Base-by-base conservation (phyloP, 2,888 invertebrate genomes). In the Euplexia lucipara region DNA sequence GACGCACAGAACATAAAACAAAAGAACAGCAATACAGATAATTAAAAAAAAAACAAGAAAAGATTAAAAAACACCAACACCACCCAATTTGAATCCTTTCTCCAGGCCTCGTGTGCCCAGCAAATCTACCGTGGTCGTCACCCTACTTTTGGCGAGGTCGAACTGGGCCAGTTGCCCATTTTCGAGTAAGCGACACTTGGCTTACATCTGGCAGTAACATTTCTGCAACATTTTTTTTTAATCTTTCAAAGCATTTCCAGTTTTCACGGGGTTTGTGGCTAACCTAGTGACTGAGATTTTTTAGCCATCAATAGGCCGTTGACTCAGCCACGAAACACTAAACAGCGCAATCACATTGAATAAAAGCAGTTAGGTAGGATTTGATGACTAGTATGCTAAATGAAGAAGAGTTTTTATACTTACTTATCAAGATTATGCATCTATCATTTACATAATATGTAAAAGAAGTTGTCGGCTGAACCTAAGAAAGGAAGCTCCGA, bases 401-500 rank as follows among this genome's bases (percentile, higher is more conserved):
- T 30, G 10, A 14, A 5, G 10, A 9, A 22, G 12, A 5, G 18
- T 10, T 44, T 53, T 41, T 14, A 14, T 34, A 35, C 12, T 12
- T 30, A 16, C 14, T 30, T 47, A 44, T 42, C 47, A 18, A 32
- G 9, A 49, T 32, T 10, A 44, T 39, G 42, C 16, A 59, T 49
- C 6, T 39, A 37, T 60, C 1, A 60, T 37, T 70, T 49, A 32
- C 22, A 32, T 30, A 47, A 3, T 47, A 18, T 5, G 9, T 7
- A 22, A 12, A n/a, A 12, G 16, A 32, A 7, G 16, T 37, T 37
- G 37, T 9, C 34, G 14, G 34, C 14, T 20, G 51, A 68, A 22
- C 22, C 18, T 47, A 67, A 30, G 45, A 52, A 64, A 56, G 14
- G 44, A 54, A 48, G 39, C 35, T 35, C 14, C 16, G 10, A 54